These are phyloP conservation scores for Amphimedon queenslandica DNA, from an alignment of 37 sponge, comb jelly and placozoan genomes.

Conservation along the genomic window DNA sequence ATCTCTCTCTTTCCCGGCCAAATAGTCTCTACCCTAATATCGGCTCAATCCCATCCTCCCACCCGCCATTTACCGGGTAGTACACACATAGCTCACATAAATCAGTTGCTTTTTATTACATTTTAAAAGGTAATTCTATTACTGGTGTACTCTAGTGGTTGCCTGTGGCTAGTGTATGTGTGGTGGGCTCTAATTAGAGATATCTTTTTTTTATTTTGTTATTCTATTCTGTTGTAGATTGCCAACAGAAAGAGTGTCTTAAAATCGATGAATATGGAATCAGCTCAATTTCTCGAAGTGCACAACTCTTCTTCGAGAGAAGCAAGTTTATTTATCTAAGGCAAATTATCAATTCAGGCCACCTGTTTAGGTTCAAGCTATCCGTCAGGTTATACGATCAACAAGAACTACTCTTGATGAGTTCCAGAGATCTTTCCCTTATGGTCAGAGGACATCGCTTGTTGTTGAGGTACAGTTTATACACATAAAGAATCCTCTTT, in stretches of 20 bases:
- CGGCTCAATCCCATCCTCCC: too few relatives aligned
- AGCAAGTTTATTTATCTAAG: neutral
- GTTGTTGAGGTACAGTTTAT: conserved; percentile 35
- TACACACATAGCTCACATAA: too few relatives aligned
- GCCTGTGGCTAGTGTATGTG: neutral
- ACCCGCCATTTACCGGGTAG: too few relatives aligned
- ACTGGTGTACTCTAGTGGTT: neutral
- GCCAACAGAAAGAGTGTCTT: too few relatives aligned
- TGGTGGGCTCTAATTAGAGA: too few relatives aligned
- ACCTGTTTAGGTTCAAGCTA: conserved; percentile 12
- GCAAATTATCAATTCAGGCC: neutral
- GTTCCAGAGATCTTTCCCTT: conserved; percentile 15
- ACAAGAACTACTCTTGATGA: conserved; percentile 21
- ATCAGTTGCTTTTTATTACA: too few relatives aligned
- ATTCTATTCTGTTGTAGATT: neutral
- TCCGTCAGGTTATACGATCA: conserved; percentile 39
- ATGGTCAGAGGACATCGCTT: conserved; percentile 28
- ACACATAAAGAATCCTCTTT: neutral
- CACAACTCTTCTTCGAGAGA: neutral
- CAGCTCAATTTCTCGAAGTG: neutral
- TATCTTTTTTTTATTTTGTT: neutral
- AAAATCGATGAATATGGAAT: too few relatives aligned
- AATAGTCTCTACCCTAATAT: too few relatives aligned
- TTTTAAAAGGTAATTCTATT: too few relatives aligned
- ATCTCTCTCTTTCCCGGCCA: too few relatives aligned